A percentile compares a stretch with the other conserved stretches of the same genome.
Evolutionary conservation across 1,140 invertebrate genomes (phyloP).

Genomic region (Heliconius nattereri): DNA sequence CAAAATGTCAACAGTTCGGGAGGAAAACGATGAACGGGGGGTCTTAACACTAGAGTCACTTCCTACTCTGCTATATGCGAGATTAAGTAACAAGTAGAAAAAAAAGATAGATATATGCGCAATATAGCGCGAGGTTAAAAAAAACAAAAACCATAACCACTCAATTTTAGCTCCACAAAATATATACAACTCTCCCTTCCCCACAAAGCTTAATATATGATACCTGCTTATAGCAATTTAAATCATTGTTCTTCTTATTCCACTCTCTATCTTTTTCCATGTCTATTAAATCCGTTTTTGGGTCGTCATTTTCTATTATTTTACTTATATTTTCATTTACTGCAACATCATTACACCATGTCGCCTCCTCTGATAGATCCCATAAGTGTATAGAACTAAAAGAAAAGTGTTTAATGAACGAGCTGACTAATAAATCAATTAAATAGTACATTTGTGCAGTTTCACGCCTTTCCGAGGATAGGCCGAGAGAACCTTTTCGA

Average conservation of each 20-base stretch:
- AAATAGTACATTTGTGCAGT: too few relatives aligned
- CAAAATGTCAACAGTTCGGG: too few relatives aligned
- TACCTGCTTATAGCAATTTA: slow-evolving; percentile 9
- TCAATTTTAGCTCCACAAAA: too few relatives aligned
- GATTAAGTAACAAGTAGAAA: too few relatives aligned
- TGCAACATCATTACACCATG: slow-evolving; percentile 51
- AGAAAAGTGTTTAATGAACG: not conserved
- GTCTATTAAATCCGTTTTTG: slow-evolving; percentile 28
- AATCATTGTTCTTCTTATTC: slow-evolving; percentile 54
- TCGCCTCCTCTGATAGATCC: slow-evolving; percentile 67
- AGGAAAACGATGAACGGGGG: too few relatives aligned
- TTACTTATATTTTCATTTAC: slow-evolving; percentile 44
- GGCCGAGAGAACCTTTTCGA: too few relatives aligned
- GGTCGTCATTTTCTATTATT: slow-evolving; percentile 46
- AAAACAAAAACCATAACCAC: not conserved
- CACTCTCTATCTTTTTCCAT: slow-evolving; percentile 58
- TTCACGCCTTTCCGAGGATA: too few relatives aligned
- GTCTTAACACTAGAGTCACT: too few relatives aligned
- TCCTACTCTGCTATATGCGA: too few relatives aligned
- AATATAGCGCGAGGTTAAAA: not conserved
- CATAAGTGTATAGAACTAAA: slow-evolving; percentile 65
- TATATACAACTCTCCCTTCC: too few relatives aligned
- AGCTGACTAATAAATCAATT: not conserved
- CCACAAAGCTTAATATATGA: too few relatives aligned
- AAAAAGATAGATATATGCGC: too few relatives aligned